Percentiles rank a stretch among this genome's conserved stretches.
phyloP scores from a whole-genome alignment of 2,888 invertebrate species.

The Omphaloscelis lunosa region DNA sequence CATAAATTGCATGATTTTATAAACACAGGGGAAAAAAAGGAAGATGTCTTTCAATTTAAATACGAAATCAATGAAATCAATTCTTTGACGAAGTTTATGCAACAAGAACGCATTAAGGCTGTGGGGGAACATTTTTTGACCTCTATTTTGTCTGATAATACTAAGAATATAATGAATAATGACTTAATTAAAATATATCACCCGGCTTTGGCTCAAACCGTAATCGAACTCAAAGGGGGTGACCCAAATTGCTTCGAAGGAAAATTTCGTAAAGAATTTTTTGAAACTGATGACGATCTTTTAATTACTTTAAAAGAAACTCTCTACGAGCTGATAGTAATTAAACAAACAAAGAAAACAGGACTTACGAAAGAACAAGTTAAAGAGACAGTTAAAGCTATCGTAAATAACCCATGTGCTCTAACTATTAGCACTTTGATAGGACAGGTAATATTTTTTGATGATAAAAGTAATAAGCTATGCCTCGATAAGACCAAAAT shows the following conservation, averaged over 20 bases:
- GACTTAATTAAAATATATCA: slow-evolving; percentile 71
- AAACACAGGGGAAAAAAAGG: slow-evolving; percentile 58
- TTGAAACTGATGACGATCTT: slow-evolving; percentile 61
- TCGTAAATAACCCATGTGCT: slow-evolving; percentile 61
- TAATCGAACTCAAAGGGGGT: slow-evolving; percentile 57
- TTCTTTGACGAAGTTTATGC: slow-evolving; percentile 65
- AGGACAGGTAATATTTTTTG: slow-evolving; percentile 63
- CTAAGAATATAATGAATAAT: slow-evolving; percentile 67
- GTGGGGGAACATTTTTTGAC: slow-evolving; percentile 67
- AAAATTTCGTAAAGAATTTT: slow-evolving; percentile 69
- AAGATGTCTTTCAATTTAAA: slow-evolving; percentile 67
- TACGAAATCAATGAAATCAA: slow-evolving; percentile 62
- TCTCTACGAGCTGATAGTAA: slow-evolving; percentile 64
- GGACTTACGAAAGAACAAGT: slow-evolving; percentile 54
- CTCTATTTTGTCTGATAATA: slow-evolving; percentile 65
- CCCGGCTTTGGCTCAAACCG: slow-evolving; percentile 68
- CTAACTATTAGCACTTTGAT: slow-evolving; percentile 66
- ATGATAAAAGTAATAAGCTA: slow-evolving; percentile 58
- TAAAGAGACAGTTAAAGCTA: slow-evolving; percentile 44
- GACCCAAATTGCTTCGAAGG: slow-evolving; percentile 45
- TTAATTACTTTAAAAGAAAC: slow-evolving; percentile 62
- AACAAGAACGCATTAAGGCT: slow-evolving; percentile 65
- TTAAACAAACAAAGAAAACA: slow-evolving; percentile 60
- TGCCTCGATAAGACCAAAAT: slow-evolving; percentile 53
- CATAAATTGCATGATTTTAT: slow-evolving; percentile 66